Conservation (phyloP, 1,140 invertebrate genomes). For the Paraescarpia echinospica region DNA sequence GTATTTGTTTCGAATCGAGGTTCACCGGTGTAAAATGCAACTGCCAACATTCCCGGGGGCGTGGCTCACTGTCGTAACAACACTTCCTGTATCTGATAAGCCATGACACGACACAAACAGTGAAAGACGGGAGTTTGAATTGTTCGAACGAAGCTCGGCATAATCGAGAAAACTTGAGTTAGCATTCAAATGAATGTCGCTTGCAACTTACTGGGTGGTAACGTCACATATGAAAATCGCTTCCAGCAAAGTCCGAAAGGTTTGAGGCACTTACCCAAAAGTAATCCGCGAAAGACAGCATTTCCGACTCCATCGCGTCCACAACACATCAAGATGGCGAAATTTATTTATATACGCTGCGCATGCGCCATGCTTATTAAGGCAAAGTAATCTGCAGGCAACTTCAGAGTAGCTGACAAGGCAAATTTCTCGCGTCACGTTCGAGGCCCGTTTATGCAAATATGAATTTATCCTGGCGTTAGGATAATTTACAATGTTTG, state of each 20-base stretch:
- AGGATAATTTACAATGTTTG: too few species aligned
- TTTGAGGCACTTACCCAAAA: constrained; percentile 13
- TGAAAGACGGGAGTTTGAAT: background rate
- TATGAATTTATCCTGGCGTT: too few species aligned
- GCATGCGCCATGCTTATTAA: constrained; percentile 9
- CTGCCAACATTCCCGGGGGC: background rate
- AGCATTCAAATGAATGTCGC: background rate
- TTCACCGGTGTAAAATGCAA: background rate
- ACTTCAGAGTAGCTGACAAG: background rate
- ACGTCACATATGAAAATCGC: background rate
- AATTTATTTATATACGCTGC: constrained; percentile 9
- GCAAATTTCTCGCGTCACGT: too few species aligned
- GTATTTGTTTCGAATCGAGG: background rate
- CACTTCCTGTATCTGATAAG: background rate
- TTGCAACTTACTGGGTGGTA: background rate
- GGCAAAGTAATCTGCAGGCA: background rate
- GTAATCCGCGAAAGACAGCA: constrained; percentile 9
- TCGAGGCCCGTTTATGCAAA: too few species aligned
- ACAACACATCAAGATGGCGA: constrained; percentile 15
- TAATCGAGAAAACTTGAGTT: background rate
- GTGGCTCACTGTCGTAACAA: constrained; percentile 2
- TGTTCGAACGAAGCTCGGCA: background rate
- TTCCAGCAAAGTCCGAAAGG: background rate
- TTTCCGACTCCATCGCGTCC: background rate
- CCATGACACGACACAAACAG: background rate